Base-by-base conservation (phyloP, 2,797 vertebrate species). In the Amblyopsis hoosieri region DNA sequence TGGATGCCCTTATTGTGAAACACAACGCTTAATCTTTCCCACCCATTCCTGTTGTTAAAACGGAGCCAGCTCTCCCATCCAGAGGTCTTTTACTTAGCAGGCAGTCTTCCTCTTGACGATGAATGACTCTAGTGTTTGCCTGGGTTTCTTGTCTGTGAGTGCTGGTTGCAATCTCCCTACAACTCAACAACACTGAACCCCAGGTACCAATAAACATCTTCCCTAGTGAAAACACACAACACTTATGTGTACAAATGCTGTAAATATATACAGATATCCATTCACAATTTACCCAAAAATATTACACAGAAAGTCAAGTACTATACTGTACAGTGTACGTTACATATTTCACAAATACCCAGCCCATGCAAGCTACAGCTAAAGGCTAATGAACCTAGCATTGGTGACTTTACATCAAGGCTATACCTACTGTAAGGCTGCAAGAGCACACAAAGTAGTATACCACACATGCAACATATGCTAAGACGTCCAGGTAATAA, bases 81-180 rank as follows among this genome's bases (percentile, higher is more conserved):
- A 13, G 12, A 8, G 12, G 29, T 17, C 17, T 33, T 60, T 33
- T 12, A 33, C n/a, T 10, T 7, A 29, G 46, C 12, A 23, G 17
- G 45, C 12, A 12, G 42, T 65, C 42, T 65, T 67, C 66, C 65
- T 73, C 61, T 66, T 75, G 31, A 37, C 19, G 51, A 72, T 85
- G 82, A 87, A 85, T 78, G 64, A 78, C 42, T 60, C 60, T 64
- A 80, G 80, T 80, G 81, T 86, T 82, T 10, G 9, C 50, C 67
- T 74, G 33, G 6, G 33, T 37, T 37, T 69, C 73, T 75, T 73
- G 64, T 67, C 73, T 42, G 13, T 37, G 45, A 68, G 74, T 80
- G 75, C 79, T 77, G 69, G 71, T 64, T 67, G 75, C 61, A 79
- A 61, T 61, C 59, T 42, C 8, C 23, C 48, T 33, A 48, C 13